Base-by-base conservation (phyloP, 2,797 vertebrate species). In the Triplophysa bombifrons region DNA sequence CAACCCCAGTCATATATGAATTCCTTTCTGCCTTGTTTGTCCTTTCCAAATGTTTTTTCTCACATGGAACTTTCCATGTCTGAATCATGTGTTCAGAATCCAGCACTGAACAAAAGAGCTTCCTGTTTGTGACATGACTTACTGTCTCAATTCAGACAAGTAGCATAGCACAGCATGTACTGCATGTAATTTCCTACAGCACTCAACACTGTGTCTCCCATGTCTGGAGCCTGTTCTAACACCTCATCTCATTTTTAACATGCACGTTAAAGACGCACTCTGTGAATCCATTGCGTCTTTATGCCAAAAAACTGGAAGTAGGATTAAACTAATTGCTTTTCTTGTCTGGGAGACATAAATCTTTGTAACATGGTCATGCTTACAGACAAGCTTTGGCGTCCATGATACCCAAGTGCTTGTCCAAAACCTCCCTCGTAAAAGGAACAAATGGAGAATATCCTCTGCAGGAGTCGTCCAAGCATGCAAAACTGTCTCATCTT, bases 21-120 rank as follows among this genome's bases (percentile, higher is more conserved):
- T 81, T 85, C 83, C 64, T 78, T 76, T 83, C 61, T 17, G 61
- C 46, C 65, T 53, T 34, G 48, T 60, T 78, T 80, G 64, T 74
- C 74, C 78, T 72, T 74, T 80, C 19, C 13, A 71, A 72, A 63
- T 71, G 65, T 75, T 72, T 60, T 84, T 67, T 79, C 34, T 73
- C 48, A 67, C 38, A 56, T 22, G 25, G 27, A 46, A 12, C 48
- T 66, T 25, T 56, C 61, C 61, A 20, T 46, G 34, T 67, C 63
- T 74, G 41, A 10, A 74, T 80, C 51, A 65, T 73, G 53, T 67
- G 70, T 72, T 72, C 30, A 65, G 22, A 48, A 34, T 58, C 71
- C 63, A 73, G 27, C 17, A 73, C 61, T n/a, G 48, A 80, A 73
- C 70, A 74, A 56, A 56, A 79, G 69, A 56, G 22, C 34, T 60